Evolutionary conservation across 2,888 invertebrate species (phyloP), one percentile per base, ranked within the genome.

Genomic region (Nycteola revayana): DNA sequence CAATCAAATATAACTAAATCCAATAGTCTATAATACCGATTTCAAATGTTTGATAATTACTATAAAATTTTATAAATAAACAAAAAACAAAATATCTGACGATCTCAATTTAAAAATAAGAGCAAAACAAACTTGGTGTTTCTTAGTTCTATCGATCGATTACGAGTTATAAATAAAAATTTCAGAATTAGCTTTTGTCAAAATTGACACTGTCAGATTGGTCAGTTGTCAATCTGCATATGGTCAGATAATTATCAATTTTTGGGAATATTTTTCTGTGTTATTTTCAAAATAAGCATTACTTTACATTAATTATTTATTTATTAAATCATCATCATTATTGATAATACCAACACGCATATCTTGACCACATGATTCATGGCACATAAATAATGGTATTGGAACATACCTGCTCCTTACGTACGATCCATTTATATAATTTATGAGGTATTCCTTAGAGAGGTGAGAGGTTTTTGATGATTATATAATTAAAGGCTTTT

Each of bases 351-450:
- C 10, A 20, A 18, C 2, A n/a, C 25, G 20, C 2, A 24, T 25
- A 8, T 37, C 20, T 18, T 28, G 22, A 39, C 32, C 29, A 31
- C 8, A 21, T 48, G 34, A 44, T 41, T 43, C 36, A 44, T 43
- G 40, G 39, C 40, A 47, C 36, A 43, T 41, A 11, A 36, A 50
- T 55, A 42, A 50, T 47, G 48, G 32, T 36, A 40, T 40, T 50
- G 44, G 32, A 27, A 42, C 28, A 32, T 40, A 42, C 25, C 40
- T 40, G 34, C 32, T 43, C 44, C 41, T 44, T 31, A 43, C 38
- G 43, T 61, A 62, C 64, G 66, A 66, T 66, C 66, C 66, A 60
- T 73, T 74, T 72, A 68, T 60, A 63, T 74, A 73, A 71, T 67
- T 66, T 51, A 44, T 42, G 36, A 36, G 44, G 54, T 49, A 31